Evolutionary conservation across 1,140 invertebrate species (phyloP).

Genomic region (Aplysia californica): DNA sequence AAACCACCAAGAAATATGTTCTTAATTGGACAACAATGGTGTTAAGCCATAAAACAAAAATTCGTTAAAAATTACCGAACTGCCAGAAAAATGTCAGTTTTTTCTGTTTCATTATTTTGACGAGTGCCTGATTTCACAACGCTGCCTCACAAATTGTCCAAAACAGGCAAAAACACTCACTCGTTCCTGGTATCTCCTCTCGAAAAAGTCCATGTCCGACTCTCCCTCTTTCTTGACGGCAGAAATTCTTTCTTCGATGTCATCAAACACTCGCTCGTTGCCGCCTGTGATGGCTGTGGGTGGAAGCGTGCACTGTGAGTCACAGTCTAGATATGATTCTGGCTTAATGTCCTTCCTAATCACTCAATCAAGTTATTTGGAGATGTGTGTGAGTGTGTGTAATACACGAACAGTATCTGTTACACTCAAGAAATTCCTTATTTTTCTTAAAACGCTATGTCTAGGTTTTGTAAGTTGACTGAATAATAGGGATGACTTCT

Average conservation of each 20-base stretch:
- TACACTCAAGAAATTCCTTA: no score
- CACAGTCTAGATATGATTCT: no score
- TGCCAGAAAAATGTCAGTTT: no score
- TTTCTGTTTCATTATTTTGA: background rate
- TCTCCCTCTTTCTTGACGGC: conserved; percentile 61
- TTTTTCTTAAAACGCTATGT: no score
- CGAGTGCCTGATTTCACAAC: no score
- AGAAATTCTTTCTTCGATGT: conserved; percentile 60
- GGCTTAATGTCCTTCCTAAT: no score
- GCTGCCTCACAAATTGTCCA: background rate
- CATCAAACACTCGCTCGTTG: conserved; percentile 49
- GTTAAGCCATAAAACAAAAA: background rate
- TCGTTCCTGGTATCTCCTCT: conserved; percentile 65
- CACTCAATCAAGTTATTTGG: no score
- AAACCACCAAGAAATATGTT: background rate
- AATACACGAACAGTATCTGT: no score
- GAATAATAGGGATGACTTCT: no score
- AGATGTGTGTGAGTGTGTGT: no score
- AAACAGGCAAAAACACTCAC: conserved; percentile 37
- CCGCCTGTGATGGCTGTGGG: conserved; percentile 27
- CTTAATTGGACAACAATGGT: background rate
- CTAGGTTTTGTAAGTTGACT: no score
- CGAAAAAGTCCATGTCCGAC: conserved; percentile 67
- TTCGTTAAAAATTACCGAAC: no score
- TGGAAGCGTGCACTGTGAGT: background rate